phyloP scores from a whole-genome alignment of 2,113 vertebrate species.

The Lynx canadensis region DNA sequence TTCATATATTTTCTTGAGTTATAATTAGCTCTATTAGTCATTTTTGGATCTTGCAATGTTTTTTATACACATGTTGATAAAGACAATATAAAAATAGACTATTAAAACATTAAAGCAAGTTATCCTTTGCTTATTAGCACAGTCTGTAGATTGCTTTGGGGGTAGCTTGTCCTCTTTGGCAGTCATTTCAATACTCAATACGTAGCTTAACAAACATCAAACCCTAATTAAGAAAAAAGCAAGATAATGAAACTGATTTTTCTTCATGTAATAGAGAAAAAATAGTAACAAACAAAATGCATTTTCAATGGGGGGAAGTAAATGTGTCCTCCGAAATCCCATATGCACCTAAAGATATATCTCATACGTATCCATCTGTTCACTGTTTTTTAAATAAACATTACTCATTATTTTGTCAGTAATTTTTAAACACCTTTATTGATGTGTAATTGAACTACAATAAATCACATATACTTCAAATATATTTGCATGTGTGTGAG shows the following conservation, averaged over 20 bases:
- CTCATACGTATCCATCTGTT: not conserved
- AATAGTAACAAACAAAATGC: not conserved
- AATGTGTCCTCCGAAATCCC: not conserved
- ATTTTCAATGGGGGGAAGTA: not conserved
- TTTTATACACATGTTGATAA: conserved; percentile 34
- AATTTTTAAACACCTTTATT: not conserved
- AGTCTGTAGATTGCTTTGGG: not conserved
- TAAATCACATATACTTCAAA: not conserved
- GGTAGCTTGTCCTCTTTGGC: conserved; percentile 23
- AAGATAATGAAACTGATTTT: not conserved
- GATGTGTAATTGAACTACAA: not conserved
- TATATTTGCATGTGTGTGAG: not conserved
- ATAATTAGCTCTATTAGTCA: conserved; percentile 67
- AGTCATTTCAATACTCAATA: not conserved
- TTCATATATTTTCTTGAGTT: conserved; percentile 1
- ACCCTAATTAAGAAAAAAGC: conserved; percentile 19
- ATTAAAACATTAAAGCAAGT: conserved; percentile 61
- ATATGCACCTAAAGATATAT: not conserved
- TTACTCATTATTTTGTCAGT: not conserved
- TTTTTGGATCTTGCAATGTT: not conserved
- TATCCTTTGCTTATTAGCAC: conserved; percentile 20
- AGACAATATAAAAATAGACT: conserved; percentile 48
- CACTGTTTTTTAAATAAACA: not conserved
- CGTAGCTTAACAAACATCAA: not conserved
- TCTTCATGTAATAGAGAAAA: not conserved